phyloP scores from a whole-genome alignment of 2,888 invertebrate genomes.

The Pherbina coryleti region DNA sequence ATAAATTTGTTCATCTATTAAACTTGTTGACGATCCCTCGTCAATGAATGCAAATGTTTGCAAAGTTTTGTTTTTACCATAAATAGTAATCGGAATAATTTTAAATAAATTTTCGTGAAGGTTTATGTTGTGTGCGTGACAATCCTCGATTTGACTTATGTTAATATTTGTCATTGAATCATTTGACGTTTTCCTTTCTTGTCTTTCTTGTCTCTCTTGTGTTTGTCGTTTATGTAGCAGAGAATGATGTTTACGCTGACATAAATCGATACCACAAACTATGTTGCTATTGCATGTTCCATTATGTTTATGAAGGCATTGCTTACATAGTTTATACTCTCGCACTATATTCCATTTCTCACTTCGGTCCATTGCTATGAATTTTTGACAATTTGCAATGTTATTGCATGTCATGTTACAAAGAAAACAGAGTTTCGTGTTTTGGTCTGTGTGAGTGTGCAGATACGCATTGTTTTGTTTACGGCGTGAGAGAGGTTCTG shows the following conservation, averaged over 20 bases:
- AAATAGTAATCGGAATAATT: constrained; percentile 28
- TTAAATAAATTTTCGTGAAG: constrained; percentile 33
- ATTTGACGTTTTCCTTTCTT: background rate
- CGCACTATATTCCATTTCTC: constrained; percentile 40
- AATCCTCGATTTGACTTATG: background rate
- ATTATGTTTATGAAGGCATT: constrained; percentile 36
- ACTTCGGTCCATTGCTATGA: constrained; percentile 36
- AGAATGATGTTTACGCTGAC: constrained; percentile 40
- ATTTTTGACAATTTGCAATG: constrained; percentile 31
- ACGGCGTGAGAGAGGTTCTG: background rate
- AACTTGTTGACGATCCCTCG: constrained; percentile 23
- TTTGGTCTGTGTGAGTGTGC: constrained; percentile 15
- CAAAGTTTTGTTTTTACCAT: constrained; percentile 28
- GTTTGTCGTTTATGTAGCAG: constrained; percentile 2
- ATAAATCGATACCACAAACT: constrained; percentile 34
- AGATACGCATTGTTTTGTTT: constrained; percentile 14
- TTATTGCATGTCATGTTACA: constrained; percentile 35
- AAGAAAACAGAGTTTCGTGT: constrained; percentile 35
- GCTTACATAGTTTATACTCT: constrained; percentile 28
- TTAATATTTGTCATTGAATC: background rate
- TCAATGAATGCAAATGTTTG: constrained; percentile 31
- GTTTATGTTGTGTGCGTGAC: constrained; percentile 17
- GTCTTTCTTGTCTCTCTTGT: constrained; percentile 13
- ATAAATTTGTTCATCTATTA: constrained; percentile 18
- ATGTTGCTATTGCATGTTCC: constrained; percentile 32